Conservation (phyloP, 1,140 invertebrate genomes). For the Notospermus geniculatus region DNA sequence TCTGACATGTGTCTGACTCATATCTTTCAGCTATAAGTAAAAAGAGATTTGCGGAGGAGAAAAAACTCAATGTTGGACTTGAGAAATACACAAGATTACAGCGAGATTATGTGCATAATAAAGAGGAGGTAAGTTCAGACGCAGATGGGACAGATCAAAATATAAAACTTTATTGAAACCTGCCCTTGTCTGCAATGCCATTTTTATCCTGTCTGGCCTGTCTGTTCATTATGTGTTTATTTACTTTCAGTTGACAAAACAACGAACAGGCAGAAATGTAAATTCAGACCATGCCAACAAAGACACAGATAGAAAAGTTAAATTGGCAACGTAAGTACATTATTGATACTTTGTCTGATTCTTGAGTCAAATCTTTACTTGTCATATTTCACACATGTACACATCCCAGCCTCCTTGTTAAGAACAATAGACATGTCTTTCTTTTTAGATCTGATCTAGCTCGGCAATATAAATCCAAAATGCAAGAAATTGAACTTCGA, state of each 20-base stretch:
- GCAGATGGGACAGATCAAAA: too few species aligned
- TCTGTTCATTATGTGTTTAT: too few species aligned
- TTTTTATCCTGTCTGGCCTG: too few species aligned
- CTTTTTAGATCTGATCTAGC: conserved; percentile 42
- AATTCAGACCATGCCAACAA: conserved; percentile 25
- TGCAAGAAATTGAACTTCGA: conserved; percentile 47
- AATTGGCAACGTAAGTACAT: conserved; percentile 24
- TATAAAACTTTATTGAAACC: too few species aligned
- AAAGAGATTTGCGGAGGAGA: conserved; percentile 47
- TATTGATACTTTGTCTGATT: neutral
- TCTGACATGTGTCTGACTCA: too few species aligned
- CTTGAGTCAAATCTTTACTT: too few species aligned
- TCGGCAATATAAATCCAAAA: conserved; percentile 42
- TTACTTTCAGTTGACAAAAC: conserved; percentile 35
- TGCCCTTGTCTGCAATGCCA: too few species aligned
- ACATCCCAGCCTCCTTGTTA: too few species aligned
- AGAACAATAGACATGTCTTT: too few species aligned
- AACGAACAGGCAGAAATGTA: conserved; percentile 31
- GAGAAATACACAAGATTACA: conserved; percentile 47
- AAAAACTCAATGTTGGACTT: conserved; percentile 47
- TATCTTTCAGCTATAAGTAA: conserved; percentile 44
- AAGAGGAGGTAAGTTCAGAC: conserved; percentile 51
- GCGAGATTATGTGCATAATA: conserved; percentile 42
- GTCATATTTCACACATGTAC: too few species aligned
- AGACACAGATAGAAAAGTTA: conserved; percentile 35